These are phyloP conservation scores for Plebejus melissa DNA, from an alignment of 2,888 invertebrate genomes.

Conservation along the genomic window DNA sequence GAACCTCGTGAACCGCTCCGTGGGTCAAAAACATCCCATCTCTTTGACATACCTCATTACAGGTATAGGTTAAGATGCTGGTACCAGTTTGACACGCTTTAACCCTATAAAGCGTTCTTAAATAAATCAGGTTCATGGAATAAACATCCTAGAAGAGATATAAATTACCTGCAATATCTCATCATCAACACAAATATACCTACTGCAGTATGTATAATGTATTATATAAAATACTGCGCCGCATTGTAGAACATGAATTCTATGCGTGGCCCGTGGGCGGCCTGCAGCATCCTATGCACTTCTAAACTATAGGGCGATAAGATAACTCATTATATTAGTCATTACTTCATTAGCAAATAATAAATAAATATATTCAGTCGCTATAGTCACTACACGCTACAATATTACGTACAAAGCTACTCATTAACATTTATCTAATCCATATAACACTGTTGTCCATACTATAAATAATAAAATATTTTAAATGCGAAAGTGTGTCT, in stretches of 20 bases:
- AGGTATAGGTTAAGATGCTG: background rate
- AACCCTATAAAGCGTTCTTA: background rate
- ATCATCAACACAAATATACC: background rate
- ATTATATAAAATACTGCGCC: background rate
- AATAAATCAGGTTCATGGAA: background rate
- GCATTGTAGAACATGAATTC: background rate
- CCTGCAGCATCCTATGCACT: background rate
- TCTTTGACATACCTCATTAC: background rate
- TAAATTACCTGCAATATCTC: background rate
- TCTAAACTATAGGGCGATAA: background rate
- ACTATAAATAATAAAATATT: too few relatives aligned
- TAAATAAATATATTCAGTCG: too few relatives aligned
- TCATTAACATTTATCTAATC: too few relatives aligned
- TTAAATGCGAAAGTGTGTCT: too few relatives aligned
- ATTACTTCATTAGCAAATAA: too few relatives aligned
- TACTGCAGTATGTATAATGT: background rate
- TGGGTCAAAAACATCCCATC: conserved; percentile 12
- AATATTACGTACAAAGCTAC: too few relatives aligned
- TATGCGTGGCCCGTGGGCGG: background rate
- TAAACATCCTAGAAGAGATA: background rate
- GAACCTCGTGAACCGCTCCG: conserved; percentile 4
- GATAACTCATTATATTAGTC: too few relatives aligned
- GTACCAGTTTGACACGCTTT: background rate
- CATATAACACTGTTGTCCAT: too few relatives aligned
- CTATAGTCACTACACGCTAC: too few relatives aligned